Conservation (phyloP, 2,888 invertebrate species). For the Drosophila meridionalis region DNA sequence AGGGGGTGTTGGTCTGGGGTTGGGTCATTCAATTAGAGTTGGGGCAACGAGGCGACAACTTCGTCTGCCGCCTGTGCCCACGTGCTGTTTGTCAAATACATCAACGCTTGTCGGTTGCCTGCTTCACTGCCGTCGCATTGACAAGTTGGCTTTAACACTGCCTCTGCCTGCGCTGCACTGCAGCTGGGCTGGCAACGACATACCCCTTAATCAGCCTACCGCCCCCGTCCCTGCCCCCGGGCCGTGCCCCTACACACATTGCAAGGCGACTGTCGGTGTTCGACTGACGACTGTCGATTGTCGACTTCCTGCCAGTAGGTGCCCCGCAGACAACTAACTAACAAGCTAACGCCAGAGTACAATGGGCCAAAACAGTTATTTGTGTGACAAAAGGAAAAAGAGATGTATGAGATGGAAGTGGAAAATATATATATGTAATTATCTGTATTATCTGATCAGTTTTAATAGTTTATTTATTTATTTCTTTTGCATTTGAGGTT, state of each 20-base stretch:
- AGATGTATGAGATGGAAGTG: not conserved
- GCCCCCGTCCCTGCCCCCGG: not conserved
- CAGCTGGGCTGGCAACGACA: conserved; percentile 22
- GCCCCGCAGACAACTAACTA: conserved; percentile 51
- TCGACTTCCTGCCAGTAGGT: conserved; percentile 33
- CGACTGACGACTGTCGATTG: conserved; percentile 34
- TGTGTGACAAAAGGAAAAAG: not conserved
- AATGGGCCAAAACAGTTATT: not conserved
- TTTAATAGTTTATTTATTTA: too few relatives aligned
- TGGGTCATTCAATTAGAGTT: not conserved
- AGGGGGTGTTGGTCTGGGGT: too few relatives aligned
- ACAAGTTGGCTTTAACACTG: conserved; percentile 73
- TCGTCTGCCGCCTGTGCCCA: conserved; percentile 31
- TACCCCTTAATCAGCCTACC: conserved; percentile 8
- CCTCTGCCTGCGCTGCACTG: conserved; percentile 11
- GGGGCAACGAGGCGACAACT: conserved; percentile 12
- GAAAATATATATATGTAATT: not conserved
- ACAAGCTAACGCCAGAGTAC: conserved; percentile 46
- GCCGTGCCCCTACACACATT: not conserved
- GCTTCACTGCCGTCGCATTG: conserved; percentile 74
- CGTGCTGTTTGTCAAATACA: conserved; percentile 78
- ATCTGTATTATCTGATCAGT: too few relatives aligned
- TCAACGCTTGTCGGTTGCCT: conserved; percentile 76
- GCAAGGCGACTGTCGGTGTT: conserved; percentile 20
- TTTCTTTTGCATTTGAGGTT: too few relatives aligned